These are phyloP conservation scores for Catharus ustulatus DNA, from an alignment of 2,797 vertebrate species.

Conservation along the genomic window DNA sequence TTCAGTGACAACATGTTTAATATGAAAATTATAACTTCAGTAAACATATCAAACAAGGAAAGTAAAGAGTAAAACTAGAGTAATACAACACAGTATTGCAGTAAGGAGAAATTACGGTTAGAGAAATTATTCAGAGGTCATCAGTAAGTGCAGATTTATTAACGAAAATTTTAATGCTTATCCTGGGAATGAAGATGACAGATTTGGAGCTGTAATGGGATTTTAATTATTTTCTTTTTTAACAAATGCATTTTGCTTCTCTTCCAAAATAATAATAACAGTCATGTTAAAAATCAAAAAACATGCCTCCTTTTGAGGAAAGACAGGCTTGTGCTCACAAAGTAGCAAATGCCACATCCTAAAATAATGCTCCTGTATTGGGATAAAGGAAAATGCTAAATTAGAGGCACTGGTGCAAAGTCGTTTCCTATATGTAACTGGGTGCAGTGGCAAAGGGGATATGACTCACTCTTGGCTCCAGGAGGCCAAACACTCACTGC, in stretches of 20 bases:
- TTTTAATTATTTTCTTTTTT: slow-evolving; percentile 43
- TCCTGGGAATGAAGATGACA: slow-evolving; percentile 31
- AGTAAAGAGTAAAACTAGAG: not conserved
- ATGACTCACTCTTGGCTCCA: not conserved
- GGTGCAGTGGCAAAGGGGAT: not conserved
- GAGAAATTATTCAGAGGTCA: slow-evolving; percentile 42
- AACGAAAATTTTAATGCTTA: slow-evolving; percentile 26
- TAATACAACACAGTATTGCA: not conserved
- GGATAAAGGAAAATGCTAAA: not conserved
- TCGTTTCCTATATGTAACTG: not conserved
- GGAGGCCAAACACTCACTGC: not conserved
- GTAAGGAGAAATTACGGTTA: slow-evolving; percentile 7
- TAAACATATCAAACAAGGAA: slow-evolving; percentile 5
- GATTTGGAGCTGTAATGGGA: slow-evolving; percentile 17
- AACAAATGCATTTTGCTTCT: slow-evolving; percentile 9
- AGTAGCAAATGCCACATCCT: not conserved
- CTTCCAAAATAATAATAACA: not conserved
- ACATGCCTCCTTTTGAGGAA: not conserved
- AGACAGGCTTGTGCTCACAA: not conserved
- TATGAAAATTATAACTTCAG: slow-evolving; percentile 8
- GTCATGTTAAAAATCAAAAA: not conserved
- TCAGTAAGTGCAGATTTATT: slow-evolving; percentile 22
- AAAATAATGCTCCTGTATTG: not conserved
- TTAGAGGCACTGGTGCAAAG: not conserved
- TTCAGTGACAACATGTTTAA: not conserved